Conservation (phyloP, 2,797 vertebrate species). For the Cetoscarus ocellatus region DNA sequence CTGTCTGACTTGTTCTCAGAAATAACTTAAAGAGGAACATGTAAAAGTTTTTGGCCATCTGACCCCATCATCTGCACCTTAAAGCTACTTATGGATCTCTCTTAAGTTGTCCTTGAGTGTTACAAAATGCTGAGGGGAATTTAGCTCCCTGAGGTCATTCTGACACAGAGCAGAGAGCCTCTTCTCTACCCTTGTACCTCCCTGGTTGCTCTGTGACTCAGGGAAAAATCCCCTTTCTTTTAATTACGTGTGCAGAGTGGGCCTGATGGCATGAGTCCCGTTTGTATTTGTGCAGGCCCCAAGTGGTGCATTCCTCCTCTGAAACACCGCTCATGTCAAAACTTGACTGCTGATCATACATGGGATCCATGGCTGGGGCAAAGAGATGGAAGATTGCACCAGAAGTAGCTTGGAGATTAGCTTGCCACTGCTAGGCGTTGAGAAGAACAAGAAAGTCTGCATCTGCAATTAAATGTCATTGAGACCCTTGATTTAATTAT, state of each 20-base stretch:
- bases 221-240: slow-evolving; percentile 58
- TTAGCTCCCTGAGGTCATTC: not conserved
- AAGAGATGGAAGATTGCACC: slow-evolving; percentile 41
- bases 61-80: not conserved
- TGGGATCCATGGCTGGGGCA: slow-evolving; percentile 36
- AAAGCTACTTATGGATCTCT: not conserved
- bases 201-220: slow-evolving; percentile 41
- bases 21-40: not conserved
- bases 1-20: not conserved
- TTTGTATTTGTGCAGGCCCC: slow-evolving; percentile 63
- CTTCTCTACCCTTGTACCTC: slow-evolving; percentile 6
- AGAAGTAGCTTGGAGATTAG: slow-evolving; percentile 52
- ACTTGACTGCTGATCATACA: slow-evolving; percentile 71
- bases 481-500: slow-evolving; percentile 2
- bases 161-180: slow-evolving; percentile 10
- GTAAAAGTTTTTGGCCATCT: not conserved
- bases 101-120: not conserved
- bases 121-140: not conserved
- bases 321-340: slow-evolving; percentile 73
- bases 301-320: slow-evolving; percentile 71
- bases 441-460: slow-evolving; percentile 4
- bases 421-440: slow-evolving; percentile 1
- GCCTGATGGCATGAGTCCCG: slow-evolving; percentile 51
- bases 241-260: slow-evolving; percentile 67
- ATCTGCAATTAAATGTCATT: not conserved